Evolutionary conservation across 2,888 invertebrate genomes (phyloP).

Genomic region (Ophioninae sp.): DNA sequence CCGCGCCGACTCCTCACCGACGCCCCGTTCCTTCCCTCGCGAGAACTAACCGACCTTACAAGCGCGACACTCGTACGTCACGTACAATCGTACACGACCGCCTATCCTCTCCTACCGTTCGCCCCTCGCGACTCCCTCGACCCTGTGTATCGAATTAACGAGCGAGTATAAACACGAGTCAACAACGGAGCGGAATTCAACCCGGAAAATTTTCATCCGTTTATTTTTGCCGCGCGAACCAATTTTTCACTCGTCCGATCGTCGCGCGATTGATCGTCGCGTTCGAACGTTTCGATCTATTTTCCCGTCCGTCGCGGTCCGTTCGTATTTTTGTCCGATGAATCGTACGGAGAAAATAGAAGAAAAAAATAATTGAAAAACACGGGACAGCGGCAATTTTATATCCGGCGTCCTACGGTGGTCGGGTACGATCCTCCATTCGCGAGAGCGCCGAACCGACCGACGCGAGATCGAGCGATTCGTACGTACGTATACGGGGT

Average conservation of each 20-base stretch:
- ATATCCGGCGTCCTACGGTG: not conserved
- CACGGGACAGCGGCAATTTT: not conserved
- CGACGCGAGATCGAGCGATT: too few species aligned
- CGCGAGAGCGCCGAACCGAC: constrained; percentile 13
- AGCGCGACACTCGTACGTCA: constrained; percentile 26
- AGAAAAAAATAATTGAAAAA: not conserved
- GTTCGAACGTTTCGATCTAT: not conserved
- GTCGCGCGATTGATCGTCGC: too few species aligned
- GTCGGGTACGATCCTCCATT: not conserved
- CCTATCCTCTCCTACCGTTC: not conserved
- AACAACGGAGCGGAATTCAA: not conserved
- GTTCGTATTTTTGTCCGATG: not conserved
- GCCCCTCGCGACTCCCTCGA: constrained; percentile 6
- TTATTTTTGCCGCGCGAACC: not conserved
- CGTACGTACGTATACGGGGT: too few species aligned
- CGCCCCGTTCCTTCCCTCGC: not conserved
- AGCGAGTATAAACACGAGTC: not conserved
- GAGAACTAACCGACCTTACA: constrained; percentile 59
- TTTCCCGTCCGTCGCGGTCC: not conserved
- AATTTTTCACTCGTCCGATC: not conserved
- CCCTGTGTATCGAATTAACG: not conserved
- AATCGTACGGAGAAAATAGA: not conserved
- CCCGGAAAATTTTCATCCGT: too few species aligned
- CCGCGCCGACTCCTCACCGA: constrained; percentile 48
- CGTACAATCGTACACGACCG: not conserved